Percentiles rank a stretch among this genome's conserved stretches.
phyloP scores from a whole-genome alignment of 2,113 vertebrate species.

The Channa argus region DNA sequence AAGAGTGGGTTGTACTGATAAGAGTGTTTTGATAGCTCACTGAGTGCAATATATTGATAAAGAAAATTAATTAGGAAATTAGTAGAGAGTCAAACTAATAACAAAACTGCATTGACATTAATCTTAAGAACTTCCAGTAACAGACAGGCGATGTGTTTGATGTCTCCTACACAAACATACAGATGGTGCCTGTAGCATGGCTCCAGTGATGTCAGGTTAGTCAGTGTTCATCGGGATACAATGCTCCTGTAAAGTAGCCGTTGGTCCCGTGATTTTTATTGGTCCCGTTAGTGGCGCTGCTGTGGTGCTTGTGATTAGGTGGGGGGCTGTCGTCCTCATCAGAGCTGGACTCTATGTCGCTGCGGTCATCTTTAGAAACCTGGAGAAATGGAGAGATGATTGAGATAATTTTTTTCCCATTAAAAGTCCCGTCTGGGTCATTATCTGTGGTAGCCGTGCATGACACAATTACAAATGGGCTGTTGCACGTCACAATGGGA shows the following conservation, averaged over 20 bases:
- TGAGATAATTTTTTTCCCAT: constrained; percentile 33
- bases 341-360: constrained; percentile 96
- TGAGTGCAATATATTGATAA: constrained; percentile 69
- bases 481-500: neutral
- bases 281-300: constrained; percentile 89
- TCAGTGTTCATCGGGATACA: constrained; percentile 92
- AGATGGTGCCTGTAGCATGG: constrained; percentile 65
- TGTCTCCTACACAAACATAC: constrained; percentile 65
- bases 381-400: constrained; percentile 53
- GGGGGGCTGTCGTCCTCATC: constrained; percentile 91
- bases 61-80: constrained; percentile 57
- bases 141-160: constrained; percentile 86
- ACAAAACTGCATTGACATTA: constrained; percentile 84
- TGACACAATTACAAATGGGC: constrained; percentile 5
- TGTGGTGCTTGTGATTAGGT: constrained; percentile 86
- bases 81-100: constrained; percentile 59
- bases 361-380: constrained; percentile 95
- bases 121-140: constrained; percentile 87
- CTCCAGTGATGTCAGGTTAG: constrained; percentile 58
- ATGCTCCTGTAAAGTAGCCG: constrained; percentile 88
- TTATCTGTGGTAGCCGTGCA: constrained; percentile 40
- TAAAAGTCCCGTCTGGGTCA: constrained; percentile 37
- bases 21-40: constrained; percentile 66
- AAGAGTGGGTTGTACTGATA: constrained; percentile 84
- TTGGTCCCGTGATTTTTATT: constrained; percentile 90